A percentile compares a stretch with the other conserved stretches of the same genome.
Conservation (phyloP, 1,140 invertebrate species). For the Pseudomyrmex concolor region DNA sequence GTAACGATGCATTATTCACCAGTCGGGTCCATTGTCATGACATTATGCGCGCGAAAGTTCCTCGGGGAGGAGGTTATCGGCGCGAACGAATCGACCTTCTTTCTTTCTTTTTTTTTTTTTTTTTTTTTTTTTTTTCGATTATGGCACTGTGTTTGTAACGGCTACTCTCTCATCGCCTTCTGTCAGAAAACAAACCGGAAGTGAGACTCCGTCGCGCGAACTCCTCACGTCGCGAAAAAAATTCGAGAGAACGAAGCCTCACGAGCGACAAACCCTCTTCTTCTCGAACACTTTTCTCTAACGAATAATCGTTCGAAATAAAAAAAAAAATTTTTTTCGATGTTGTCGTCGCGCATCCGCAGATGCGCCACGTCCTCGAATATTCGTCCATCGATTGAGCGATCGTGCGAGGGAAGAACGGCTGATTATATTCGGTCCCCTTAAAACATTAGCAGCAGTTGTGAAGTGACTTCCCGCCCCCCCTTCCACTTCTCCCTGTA, state of each 20-base stretch:
- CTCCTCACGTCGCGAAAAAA: background rate
- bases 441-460: conserved; percentile 64
- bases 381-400: conserved; percentile 32
- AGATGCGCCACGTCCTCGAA: conserved; percentile 18
- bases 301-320: background rate
- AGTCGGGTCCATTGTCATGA: conserved; percentile 38
- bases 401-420: conserved; percentile 33
- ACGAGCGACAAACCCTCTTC: too few relatives aligned
- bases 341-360: background rate
- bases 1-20: conserved; percentile 27
- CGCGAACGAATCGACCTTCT: background rate
- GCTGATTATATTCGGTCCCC: conserved; percentile 67
- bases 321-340: background rate
- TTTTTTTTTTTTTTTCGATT: background rate
- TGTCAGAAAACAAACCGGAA: conserved; percentile 11
- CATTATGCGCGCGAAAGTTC: background rate
- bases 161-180: conserved; percentile 15
- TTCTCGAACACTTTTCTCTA: background rate
- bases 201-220: background rate
- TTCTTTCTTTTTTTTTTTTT: too few relatives aligned
- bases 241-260: too few relatives aligned
- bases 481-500: conserved; percentile 59
- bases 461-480: background rate
- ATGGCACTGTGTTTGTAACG: background rate
- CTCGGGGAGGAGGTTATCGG: background rate